Base-by-base conservation (phyloP, 1,140 invertebrate species). In the Linepithema humile region DNA sequence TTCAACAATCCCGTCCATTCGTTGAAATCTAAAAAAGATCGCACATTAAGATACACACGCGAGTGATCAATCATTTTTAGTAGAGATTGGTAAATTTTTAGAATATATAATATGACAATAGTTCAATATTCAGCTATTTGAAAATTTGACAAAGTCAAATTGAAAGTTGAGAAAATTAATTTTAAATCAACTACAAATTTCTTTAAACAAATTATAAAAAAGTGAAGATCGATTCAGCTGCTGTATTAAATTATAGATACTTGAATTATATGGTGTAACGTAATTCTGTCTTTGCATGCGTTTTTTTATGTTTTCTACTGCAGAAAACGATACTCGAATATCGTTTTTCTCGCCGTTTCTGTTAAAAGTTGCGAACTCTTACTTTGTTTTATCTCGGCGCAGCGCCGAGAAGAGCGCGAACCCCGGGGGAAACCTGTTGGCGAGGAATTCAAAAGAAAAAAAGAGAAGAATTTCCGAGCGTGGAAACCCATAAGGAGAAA, bases 391-490 rank as follows among this genome's bases (percentile, higher is more conserved):
- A 53, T 40, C 70, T 80, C 35, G 10, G 53, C 48, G 4, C 26
- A 23, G 64, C 64, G 23, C 48, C 9, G n/a, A 55, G 50, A 32
- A 43, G 62, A 53, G 55, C 45, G 38, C 43, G 80, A 53, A 40
- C 43, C 60, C 43, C 50, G 57, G 64, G 20, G 62, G 38, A 85
- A 86, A 88, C 85, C 87, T 72, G 87, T 88, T 82, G 35, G 82
- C 5, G 29, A 77, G 40, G 86, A 67, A 86, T 89, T 78, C 45
- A 84, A 83, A 67, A 85, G 74, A 70, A 75, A 80, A 70, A 62
- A 57, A 80, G 43, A 70, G 23, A 9, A 38, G 78, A 80, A n/a
- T n/a, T 73, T 59, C 48, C 32, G 29, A 57, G 70, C 53, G 48
- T 70, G 53, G 53, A 85, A 83, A 60, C 57, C 43, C 15, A 57